Base-by-base conservation (phyloP, 23 tunicate genomes). In the Diplosoma virens region DNA sequence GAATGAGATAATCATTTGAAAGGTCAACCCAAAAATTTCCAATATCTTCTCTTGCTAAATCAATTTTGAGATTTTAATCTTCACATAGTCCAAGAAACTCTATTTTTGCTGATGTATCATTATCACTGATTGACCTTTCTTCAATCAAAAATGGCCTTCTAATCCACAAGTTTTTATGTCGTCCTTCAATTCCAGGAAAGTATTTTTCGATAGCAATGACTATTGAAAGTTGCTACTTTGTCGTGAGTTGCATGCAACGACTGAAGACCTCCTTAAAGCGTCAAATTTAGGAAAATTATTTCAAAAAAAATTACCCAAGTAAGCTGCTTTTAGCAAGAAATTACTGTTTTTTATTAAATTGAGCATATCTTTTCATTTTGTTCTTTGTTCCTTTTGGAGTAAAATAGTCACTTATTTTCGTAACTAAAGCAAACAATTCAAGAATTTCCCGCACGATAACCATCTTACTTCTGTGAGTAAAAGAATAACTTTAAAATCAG, bases 21-120 rank as follows among this genome's bases (percentile, higher is more conserved):
- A 73, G 65, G 79, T 36, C 33, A 58, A 73, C 59, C 76, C 59
- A 69, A 69, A 74, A 74, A 5, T 56, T 55, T 74, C 67, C 35
- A 27, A 74, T 74, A 28, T 74, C 67, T 54, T 11, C 30, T 46
- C 79, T 54, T 22, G 79, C 67, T 25, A 74, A 74, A 34, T 74
- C 21, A 23, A 54, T 74, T 54, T 74, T 74, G 33, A 56, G 79
- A 74, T 25, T 56, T 74, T 5, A 74, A 53, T 74, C 66, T 58
- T 74, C 23, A n/a, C n/a, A n/a, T n/a, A n/a, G n/a, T n/a, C n/a
- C n/a, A n/a, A n/a, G n/a, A n/a, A n/a, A n/a, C n/a, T 71, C 68
- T 71, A 71, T 46, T 71, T 71, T 71, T 14, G 78, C 78, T 37
- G 25, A 9, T 55, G 17, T 69, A 30, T 37, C 76, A 21, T 69